Conservation (phyloP, 2,888 invertebrate species). For the Halictus ligatus region DNA sequence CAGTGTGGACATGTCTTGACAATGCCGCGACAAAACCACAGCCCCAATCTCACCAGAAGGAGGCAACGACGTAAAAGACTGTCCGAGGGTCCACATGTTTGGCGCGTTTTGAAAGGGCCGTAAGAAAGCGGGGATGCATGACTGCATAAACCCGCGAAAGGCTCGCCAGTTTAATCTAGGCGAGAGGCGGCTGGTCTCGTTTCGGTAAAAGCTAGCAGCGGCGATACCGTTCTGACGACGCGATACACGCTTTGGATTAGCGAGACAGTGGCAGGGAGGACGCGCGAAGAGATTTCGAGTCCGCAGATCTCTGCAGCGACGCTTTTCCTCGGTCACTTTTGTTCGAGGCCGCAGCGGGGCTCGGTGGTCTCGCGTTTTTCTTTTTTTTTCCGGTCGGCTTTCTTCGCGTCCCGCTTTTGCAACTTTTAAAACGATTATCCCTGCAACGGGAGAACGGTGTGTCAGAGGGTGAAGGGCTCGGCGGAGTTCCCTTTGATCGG, state of each 20-base stretch:
- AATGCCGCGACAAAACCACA: neutral
- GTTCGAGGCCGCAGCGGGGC: neutral
- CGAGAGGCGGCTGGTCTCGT: neutral
- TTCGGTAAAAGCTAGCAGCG: conserved; percentile 19
- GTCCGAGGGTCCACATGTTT: too few species aligned
- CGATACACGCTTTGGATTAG: conserved; percentile 32
- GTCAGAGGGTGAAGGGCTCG: conserved; percentile 28
- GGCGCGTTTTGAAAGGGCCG: neutral
- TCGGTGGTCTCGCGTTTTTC: conserved; percentile 6
- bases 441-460: conserved; percentile 10
- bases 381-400: conserved; percentile 19
- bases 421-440: conserved; percentile 56
- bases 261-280: neutral
- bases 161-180: conserved; percentile 21
- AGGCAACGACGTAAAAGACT: neutral
- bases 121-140: neutral
- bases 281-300: neutral
- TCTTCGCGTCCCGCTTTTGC: conserved; percentile 35
- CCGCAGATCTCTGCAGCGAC: neutral
- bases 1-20: neutral
- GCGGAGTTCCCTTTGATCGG: conserved; percentile 60
- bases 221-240: conserved; percentile 16
- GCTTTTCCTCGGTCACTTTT: conserved; percentile 16
- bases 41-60: neutral
- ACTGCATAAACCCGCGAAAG: neutral